These are phyloP conservation scores for Psococerastis gibbosa DNA, from an alignment of 2,888 invertebrate genomes.

Conservation along the genomic window DNA sequence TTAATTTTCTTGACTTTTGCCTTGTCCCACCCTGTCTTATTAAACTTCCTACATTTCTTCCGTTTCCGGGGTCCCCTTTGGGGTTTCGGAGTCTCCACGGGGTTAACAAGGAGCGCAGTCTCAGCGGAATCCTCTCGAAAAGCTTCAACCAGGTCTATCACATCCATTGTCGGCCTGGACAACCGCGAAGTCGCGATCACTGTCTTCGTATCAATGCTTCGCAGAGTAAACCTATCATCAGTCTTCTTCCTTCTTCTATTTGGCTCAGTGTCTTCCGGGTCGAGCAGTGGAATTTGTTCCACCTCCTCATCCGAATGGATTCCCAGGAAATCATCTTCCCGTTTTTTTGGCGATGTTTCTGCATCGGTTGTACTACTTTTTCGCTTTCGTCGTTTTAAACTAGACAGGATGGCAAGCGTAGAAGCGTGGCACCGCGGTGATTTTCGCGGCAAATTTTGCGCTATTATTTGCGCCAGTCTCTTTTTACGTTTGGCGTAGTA, in stretches of 20 bases:
- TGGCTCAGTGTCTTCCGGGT: background rate
- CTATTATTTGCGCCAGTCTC: constrained; percentile 1
- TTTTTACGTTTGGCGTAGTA: constrained; percentile 11
- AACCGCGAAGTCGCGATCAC: no score
- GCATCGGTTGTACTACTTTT: background rate
- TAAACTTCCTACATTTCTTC: no score
- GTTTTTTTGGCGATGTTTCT: background rate
- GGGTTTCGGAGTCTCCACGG: no score
- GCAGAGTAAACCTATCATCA: background rate
- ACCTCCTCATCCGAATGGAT: background rate
- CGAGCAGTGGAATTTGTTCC: background rate
- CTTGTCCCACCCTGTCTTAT: constrained; percentile 8
- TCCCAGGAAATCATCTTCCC: background rate
- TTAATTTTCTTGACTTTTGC: no score
- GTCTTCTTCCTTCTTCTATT: background rate
- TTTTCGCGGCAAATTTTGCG: constrained; percentile 38
- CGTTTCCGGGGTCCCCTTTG: no score
- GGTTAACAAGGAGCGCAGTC: no score
- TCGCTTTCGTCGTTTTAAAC: constrained; percentile 13
- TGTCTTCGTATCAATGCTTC: no score
- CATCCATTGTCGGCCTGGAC: no score
- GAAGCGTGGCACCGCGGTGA: constrained; percentile 79
- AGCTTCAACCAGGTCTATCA: no score
- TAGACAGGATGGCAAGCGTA: constrained; percentile 54
- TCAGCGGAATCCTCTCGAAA: no score